Conservation (phyloP, 2,113 vertebrate genomes). For the Lophochroa leadbeateri region DNA sequence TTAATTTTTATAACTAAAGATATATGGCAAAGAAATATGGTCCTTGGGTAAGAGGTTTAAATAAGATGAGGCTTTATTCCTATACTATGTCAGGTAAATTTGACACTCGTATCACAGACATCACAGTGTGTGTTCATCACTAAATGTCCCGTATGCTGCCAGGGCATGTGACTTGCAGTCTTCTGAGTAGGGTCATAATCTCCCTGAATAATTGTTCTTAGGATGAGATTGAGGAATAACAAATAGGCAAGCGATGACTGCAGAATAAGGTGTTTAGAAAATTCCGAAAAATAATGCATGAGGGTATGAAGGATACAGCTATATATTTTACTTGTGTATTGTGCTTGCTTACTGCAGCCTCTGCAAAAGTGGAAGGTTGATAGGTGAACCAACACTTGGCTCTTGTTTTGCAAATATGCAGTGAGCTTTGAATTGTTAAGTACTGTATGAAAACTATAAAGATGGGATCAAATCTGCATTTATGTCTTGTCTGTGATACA, state of each 20-base stretch:
- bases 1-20: not conserved
- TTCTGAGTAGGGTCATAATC: not conserved
- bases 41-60: not conserved
- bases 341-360: not conserved
- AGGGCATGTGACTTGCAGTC: not conserved
- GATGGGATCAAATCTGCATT: not conserved
- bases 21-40: not conserved
- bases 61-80: not conserved
- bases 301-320: not conserved
- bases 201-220: not conserved
- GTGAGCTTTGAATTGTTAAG: not conserved
- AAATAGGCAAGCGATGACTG: not conserved
- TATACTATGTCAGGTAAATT: not conserved
- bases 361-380: not conserved
- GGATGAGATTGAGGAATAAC: not conserved
- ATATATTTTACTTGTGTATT: not conserved
- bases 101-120: not conserved
- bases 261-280: not conserved
- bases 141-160: not conserved
- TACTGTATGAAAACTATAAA: not conserved
- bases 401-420: not conserved
- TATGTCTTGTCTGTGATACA: not conserved
- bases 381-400: not conserved
- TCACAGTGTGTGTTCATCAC: not conserved
- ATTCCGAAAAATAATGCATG: not conserved